Evolutionary conservation across 1,140 invertebrate genomes (phyloP), one percentile per base, ranked within the genome.

Genomic region (Dryas iulia): DNA sequence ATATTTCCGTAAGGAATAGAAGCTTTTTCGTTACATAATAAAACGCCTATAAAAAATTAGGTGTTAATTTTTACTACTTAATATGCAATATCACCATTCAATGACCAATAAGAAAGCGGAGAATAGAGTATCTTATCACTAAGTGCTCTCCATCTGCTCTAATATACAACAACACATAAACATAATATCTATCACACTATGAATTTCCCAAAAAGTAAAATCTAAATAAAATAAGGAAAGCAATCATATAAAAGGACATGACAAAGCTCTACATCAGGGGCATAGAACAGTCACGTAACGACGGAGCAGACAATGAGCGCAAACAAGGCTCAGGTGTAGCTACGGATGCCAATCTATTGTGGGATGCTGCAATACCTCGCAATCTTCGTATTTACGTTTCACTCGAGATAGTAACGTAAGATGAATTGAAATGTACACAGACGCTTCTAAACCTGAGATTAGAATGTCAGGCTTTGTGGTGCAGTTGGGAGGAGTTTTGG

Each of bases 261-360:
- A 28, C 2, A 28, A n/a, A n/a, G n/a, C n/a, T n/a, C n/a, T n/a
- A n/a, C n/a, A n/a, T n/a, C n/a, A 28, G 26, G 26, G 26, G 26
- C 26, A 3, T 28, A 28, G 26, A 28, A 28, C 26, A 10, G 59
- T 71, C 59, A 62, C 69, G 69, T 71, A 60, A 69, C 35, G 33
- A 25, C 52, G 33, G n/a, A n/a, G 54, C 33, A 56, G 58, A 63
- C 59, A 71, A 63, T 66, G 66, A 66, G 62, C 62, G 59, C 59
- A 61, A 71, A 66, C 64, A 33, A 39, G 64, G 25, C 64, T 14
- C 69, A 71, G 69, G 69, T 71, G 69, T 64, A 35, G n/a, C 30
- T 60, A 11, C 28, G 14, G 30, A 59, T 57, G 39, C 28, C 59
- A 47, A 61, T 61, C 59, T 61, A 61, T 52, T 61, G 59, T 53